phyloP scores from a whole-genome alignment of 2,888 invertebrate genomes.

The Acrocyrtus sp. region DNA sequence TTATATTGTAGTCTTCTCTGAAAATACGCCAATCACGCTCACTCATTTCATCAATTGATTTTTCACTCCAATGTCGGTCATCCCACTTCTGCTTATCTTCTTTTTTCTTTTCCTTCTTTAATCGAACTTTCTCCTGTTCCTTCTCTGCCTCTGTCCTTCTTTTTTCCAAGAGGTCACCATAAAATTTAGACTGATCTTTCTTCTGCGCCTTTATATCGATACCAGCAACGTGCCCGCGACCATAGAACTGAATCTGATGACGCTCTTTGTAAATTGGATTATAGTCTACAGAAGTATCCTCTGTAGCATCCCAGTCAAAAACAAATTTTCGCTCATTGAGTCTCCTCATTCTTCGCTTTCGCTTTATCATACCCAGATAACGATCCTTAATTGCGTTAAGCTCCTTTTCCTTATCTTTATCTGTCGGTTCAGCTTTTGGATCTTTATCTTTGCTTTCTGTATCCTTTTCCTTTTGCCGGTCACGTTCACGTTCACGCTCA shows the following conservation, averaged over 20 bases:
- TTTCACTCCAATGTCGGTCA: conserved; percentile 99
- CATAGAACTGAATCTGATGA: conserved; percentile 88
- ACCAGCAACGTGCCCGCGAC: conserved; percentile 96
- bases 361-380: conserved; percentile 92
- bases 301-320: conserved; percentile 99
- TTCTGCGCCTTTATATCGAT: conserved; percentile 97
- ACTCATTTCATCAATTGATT: conserved; percentile 93
- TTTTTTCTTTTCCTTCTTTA: conserved; percentile 92
- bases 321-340: conserved; percentile 99
- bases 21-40: conserved; percentile 99
- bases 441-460: neutral
- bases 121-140: conserved; percentile 91
- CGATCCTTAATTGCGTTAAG: conserved; percentile 95
- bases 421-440: conserved; percentile 44
- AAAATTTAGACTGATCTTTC: conserved; percentile 96
- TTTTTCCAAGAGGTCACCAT: conserved; percentile 93
- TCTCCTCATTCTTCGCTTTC: conserved; percentile 89
- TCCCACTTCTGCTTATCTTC: conserved; percentile 99
- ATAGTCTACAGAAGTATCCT: conserved; percentile 98
- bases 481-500: conserved; percentile 66
- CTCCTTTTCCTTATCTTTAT: conserved; percentile 90
- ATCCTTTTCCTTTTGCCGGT: conserved; percentile 38
- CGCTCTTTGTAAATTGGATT: conserved; percentile 84
- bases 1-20: conserved; percentile 98
- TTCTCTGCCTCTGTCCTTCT: conserved; percentile 96